Conservation (phyloP, 2,888 invertebrate genomes). For the Mythimna pallens region DNA sequence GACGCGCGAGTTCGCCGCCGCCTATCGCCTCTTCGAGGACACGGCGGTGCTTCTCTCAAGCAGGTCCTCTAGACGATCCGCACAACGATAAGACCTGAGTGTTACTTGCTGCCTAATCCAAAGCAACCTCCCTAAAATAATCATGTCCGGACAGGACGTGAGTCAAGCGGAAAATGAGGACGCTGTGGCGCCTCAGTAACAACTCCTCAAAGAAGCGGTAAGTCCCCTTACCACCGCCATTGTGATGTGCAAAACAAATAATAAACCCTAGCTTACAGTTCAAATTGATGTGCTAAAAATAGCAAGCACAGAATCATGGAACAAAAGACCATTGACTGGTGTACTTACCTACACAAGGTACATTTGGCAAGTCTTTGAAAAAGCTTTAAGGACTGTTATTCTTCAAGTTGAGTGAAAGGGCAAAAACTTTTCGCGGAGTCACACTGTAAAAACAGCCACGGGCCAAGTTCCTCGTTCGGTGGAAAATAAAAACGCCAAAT, state of each 20-base stretch:
- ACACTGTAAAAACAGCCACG: slow-evolving; percentile 14
- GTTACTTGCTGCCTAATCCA: no score
- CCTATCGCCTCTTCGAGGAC: neutral
- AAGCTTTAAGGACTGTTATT: slow-evolving; percentile 23
- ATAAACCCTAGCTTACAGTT: no score
- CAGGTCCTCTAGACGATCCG: no score
- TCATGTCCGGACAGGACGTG: no score
- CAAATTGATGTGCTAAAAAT: neutral
- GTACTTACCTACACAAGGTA: neutral
- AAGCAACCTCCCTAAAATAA: no score
- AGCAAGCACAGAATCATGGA: neutral
- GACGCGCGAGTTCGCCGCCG: neutral
- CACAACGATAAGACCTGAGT: no score
- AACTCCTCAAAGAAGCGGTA: neutral
- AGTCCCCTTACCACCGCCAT: neutral
- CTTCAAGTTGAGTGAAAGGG: slow-evolving; percentile 23
- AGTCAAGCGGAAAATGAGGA: no score
- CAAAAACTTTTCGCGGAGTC: slow-evolving; percentile 25
- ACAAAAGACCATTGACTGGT: slow-evolving; percentile 2
- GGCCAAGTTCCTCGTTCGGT: slow-evolving; percentile 19
- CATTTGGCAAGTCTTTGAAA: slow-evolving; percentile 16
- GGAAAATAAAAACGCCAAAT: slow-evolving; percentile 41
- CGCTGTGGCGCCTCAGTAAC: no score
- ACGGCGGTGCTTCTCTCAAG: neutral
- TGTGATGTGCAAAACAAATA: neutral